A percentile compares a stretch with the other conserved stretches of the same genome.
phyloP scores from a whole-genome alignment of 2,113 vertebrate genomes.

The Cettia cetti region DNA sequence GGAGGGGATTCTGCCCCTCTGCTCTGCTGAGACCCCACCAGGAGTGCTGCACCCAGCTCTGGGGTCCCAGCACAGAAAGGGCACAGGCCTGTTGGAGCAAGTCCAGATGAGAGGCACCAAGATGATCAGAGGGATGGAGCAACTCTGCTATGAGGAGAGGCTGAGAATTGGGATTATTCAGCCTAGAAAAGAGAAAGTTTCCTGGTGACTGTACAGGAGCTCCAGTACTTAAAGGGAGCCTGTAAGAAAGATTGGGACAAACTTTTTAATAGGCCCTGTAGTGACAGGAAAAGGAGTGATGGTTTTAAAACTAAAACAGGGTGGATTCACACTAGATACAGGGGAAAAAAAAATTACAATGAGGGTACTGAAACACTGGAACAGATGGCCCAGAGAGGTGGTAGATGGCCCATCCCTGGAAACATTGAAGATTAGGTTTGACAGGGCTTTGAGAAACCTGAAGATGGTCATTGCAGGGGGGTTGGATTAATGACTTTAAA shows the following conservation, averaged over 20 bases:
- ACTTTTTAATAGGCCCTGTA: background rate
- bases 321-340: background rate
- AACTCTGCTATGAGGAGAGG: background rate
- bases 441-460: background rate
- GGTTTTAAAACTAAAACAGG: background rate
- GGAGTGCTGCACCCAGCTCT: background rate
- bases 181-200: background rate
- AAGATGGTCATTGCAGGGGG: background rate
- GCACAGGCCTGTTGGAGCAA: fast-evolving
- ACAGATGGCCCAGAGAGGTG: background rate
- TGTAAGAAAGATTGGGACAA: background rate
- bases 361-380: background rate
- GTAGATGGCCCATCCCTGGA: background rate
- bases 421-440: background rate
- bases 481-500: background rate
- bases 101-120: background rate
- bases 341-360: fast-evolving
- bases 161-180: background rate
- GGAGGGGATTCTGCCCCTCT: background rate
- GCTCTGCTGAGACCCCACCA: background rate
- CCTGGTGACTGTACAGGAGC: background rate
- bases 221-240: background rate
- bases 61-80: background rate
- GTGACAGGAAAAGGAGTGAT: background rate
- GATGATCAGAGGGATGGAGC: background rate